These are phyloP conservation scores for Parnassius apollo DNA, from an alignment of 2,888 invertebrate genomes.

Conservation along the genomic window DNA sequence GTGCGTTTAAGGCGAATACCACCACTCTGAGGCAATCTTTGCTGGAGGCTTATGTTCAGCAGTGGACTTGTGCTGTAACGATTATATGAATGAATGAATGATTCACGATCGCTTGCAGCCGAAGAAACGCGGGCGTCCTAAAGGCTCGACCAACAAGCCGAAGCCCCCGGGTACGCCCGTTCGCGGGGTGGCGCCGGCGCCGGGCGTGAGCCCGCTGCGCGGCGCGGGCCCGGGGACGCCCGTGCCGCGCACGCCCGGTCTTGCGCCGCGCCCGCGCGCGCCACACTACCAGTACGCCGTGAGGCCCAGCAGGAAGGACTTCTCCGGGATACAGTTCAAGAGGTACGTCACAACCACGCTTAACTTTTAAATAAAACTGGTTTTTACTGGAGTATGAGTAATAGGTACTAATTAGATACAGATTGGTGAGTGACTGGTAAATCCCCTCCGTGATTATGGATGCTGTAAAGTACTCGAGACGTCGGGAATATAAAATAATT, in stretches of 20 bases:
- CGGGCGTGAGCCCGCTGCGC: conserved; percentile 31
- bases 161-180: conserved; percentile 34
- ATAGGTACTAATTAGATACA: no score
- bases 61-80: no score
- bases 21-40: no score
- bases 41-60: no score
- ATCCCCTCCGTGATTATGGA: no score
- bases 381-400: no score
- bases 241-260: conserved; percentile 32
- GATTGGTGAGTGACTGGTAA: no score
- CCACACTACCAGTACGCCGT: conserved; percentile 71
- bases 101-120: conserved; percentile 43
- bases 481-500: no score
- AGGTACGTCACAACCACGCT: conserved; percentile 46
- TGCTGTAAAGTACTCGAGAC: no score
- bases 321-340: conserved; percentile 76
- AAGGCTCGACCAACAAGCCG: conserved; percentile 75
- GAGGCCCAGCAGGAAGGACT: conserved; percentile 73
- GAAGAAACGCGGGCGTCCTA: conserved; percentile 75
- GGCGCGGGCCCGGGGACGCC: conserved; percentile 32
- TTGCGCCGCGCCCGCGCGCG: conserved; percentile 55
- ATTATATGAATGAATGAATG: no score
- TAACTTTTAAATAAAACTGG: no score
- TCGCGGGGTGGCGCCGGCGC: conserved; percentile 28
- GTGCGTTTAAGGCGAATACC: no score